These are phyloP conservation scores for Crenichthys baileyi DNA, from an alignment of 2,797 vertebrate species.

Conservation along the genomic window DNA sequence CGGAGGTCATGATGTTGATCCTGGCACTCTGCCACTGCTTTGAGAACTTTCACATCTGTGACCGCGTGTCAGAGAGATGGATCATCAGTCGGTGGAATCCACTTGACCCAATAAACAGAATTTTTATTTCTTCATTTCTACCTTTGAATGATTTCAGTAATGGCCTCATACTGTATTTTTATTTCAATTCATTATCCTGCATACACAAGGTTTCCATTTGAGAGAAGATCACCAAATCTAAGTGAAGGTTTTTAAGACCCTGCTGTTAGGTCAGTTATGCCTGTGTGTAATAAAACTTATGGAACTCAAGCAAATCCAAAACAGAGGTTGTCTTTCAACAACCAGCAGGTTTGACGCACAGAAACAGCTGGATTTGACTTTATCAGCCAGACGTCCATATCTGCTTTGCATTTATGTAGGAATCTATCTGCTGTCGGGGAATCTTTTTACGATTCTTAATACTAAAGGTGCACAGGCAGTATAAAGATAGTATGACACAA, in stretches of 20 bases:
- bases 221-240: conserved; percentile 28
- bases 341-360: conserved; percentile 24
- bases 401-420: conserved; percentile 49
- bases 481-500: conserved; percentile 15
- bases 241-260: conserved; percentile 40
- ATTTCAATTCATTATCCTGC: conserved; percentile 19
- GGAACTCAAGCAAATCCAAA: conserved; percentile 33
- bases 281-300: conserved; percentile 18
- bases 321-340: conserved; percentile 52
- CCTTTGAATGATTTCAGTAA: conserved; percentile 12
- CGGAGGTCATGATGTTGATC: conserved; percentile 64
- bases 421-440: conserved; percentile 38
- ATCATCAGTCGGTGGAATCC: conserved; percentile 36
- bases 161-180: conserved; percentile 5
- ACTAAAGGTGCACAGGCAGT: conserved; percentile 10
- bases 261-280: conserved; percentile 30
- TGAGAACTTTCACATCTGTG: conserved; percentile 51
- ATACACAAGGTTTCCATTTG: conserved; percentile 38
- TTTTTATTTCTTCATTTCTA: conserved; percentile 18
- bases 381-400: conserved; percentile 44
- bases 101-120: conserved; percentile 20
- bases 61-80: conserved; percentile 29
- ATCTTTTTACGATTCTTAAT: conserved; percentile 22
- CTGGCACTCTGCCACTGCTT: conserved; percentile 50
- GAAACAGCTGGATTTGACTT: conserved; percentile 31